Conservation (phyloP, 2,113 vertebrate species). For the Cephalopholis sonnerati region DNA sequence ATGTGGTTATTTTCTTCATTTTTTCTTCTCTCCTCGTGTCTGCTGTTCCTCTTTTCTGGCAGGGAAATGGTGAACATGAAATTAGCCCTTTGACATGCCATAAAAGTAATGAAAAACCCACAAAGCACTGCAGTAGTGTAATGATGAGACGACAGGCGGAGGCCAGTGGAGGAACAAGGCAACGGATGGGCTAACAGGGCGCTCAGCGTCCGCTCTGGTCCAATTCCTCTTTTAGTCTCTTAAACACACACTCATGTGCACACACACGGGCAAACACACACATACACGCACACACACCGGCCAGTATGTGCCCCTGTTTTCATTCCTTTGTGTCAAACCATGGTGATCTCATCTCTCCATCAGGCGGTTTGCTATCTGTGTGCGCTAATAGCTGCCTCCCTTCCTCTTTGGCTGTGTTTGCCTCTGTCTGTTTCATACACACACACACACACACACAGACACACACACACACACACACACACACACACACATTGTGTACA, state of each 20-base stretch:
- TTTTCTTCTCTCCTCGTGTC: not conserved
- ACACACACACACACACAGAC: conserved; percentile 11
- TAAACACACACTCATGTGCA: conserved; percentile 24
- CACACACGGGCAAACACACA: conserved; percentile 10
- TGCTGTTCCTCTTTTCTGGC: conserved; percentile 12
- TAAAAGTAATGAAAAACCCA: conserved; percentile 61
- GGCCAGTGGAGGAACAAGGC: not conserved
- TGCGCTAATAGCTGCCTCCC: conserved; percentile 68
- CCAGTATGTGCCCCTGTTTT: conserved; percentile 69
- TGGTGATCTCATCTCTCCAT: conserved; percentile 81
- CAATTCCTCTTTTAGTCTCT: conserved; percentile 29
- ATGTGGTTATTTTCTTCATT: conserved; percentile 25
- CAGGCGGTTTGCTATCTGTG: conserved; percentile 68
- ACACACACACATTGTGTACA: conserved; percentile 21
- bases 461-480: conserved; percentile 18
- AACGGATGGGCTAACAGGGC: conserved; percentile 35
- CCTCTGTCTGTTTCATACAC: conserved; percentile 29
- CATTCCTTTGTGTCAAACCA: conserved; percentile 77
- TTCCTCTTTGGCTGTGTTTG: conserved; percentile 65
- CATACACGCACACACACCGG: conserved; percentile 7
- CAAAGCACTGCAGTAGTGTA: conserved; percentile 16
- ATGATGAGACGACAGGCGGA: conserved; percentile 22
- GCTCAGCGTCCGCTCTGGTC: conserved; percentile 10
- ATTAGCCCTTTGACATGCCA: conserved; percentile 43
- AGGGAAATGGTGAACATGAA: conserved; percentile 48